These are phyloP conservation scores for Brachionus rotundiformis DNA, from an alignment of 1,140 invertebrate genomes.

Conservation along the genomic window DNA sequence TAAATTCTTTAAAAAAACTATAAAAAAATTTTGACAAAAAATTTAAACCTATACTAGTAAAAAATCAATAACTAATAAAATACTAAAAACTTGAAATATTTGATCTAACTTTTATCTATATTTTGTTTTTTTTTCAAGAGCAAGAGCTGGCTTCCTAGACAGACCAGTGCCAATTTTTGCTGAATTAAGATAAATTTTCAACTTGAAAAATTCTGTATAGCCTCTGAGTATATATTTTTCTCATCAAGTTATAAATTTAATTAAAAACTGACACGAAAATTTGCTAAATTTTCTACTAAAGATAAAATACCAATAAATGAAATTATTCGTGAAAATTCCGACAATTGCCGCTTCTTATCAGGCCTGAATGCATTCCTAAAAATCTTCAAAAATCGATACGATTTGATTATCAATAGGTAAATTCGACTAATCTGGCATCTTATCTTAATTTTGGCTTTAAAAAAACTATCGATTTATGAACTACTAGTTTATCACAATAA, in stretches of 20 bases:
- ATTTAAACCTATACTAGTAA: background rate
- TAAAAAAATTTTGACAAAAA: background rate
- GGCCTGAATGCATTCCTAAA: background rate
- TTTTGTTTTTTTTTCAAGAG: too few species aligned
- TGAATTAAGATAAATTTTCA: background rate
- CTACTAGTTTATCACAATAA: background rate
- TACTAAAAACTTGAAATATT: background rate
- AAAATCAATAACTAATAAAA: background rate
- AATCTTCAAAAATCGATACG: background rate
- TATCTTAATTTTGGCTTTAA: background rate
- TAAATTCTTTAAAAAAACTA: background rate
- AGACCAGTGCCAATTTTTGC: background rate
- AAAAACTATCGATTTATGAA: background rate
- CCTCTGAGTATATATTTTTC: background rate
- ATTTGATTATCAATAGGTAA: background rate
- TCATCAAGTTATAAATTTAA: constrained; percentile 4
- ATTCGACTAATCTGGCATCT: background rate
- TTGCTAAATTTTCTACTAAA: background rate
- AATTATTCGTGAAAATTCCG: background rate
- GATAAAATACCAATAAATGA: background rate
- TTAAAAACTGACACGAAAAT: constrained; percentile 15
- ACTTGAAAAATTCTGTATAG: background rate
- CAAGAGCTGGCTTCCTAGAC: background rate
- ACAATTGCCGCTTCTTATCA: background rate
- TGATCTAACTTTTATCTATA: background rate